Conservation (phyloP, 2,113 vertebrate genomes). For the Cryptotis parvus region DNA sequence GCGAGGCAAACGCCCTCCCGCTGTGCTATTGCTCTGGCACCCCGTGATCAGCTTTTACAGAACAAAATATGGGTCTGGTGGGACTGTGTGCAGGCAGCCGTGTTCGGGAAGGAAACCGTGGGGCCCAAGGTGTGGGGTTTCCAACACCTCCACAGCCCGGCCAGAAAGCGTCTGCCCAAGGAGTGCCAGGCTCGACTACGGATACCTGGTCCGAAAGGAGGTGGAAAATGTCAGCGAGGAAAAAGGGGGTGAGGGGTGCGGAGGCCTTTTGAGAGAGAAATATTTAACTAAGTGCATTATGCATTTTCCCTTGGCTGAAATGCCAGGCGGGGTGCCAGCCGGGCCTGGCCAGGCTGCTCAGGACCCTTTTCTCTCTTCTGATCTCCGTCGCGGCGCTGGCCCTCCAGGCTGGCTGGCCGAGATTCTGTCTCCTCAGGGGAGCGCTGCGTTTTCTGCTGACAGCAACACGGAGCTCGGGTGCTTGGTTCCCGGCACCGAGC, state of each 20-base stretch:
- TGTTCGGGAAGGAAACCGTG: conserved; percentile 85
- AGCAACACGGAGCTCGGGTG: conserved; percentile 48
- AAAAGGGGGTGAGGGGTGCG: conserved; percentile 11
- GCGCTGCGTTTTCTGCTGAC: neutral
- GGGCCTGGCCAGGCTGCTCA: neutral
- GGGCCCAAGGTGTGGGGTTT: conserved; percentile 86
- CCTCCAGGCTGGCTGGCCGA: conserved; percentile 11
- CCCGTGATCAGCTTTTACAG: conserved; percentile 77
- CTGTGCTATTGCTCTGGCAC: too few species aligned
- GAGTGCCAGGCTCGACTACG: conserved; percentile 75
- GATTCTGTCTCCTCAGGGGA: conserved; percentile 21
- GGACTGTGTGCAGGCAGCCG: conserved; percentile 79
- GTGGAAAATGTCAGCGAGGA: neutral
- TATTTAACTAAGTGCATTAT: neutral
- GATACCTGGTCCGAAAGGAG: conserved; percentile 64
- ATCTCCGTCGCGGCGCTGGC: neutral
- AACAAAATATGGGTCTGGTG: conserved; percentile 83
- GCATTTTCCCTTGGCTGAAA: neutral
- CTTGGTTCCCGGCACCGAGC: neutral
- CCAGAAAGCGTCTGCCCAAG: conserved; percentile 74
- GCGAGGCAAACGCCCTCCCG: too few species aligned
- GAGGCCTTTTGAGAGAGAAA: conserved; percentile 25
- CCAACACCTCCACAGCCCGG: conserved; percentile 84
- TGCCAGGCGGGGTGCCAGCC: neutral
- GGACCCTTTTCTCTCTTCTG: neutral